phyloP scores from a whole-genome alignment of 2,888 invertebrate genomes.

The Sthenelais limicola region DNA sequence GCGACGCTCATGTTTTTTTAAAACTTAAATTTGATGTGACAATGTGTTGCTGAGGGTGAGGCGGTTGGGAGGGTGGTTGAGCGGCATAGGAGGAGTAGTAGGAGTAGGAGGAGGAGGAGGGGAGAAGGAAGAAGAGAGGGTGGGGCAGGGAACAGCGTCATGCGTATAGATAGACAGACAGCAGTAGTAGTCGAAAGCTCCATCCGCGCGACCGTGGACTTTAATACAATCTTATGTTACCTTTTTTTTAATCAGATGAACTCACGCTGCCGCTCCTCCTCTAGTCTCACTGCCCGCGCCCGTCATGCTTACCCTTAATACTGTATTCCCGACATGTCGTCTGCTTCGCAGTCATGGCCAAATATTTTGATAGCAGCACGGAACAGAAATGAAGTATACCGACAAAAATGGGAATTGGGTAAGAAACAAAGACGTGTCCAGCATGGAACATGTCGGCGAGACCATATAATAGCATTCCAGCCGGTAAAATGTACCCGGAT shows the following conservation, averaged over 20 bases:
- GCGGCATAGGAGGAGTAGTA: background rate
- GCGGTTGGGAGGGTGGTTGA: background rate
- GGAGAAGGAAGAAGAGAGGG: background rate
- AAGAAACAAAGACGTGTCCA: too few species aligned
- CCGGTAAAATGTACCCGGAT: too few species aligned
- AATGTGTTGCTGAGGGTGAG: slow-evolving; percentile 33
- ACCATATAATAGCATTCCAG: too few species aligned
- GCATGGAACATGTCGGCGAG: too few species aligned
- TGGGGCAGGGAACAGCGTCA: background rate
- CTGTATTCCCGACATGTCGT: slow-evolving; percentile 7
- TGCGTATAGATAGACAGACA: background rate
- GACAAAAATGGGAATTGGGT: too few species aligned
- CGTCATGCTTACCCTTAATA: slow-evolving; percentile 27
- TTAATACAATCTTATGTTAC: slow-evolving; percentile 32
- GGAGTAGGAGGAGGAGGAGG: slow-evolving; percentile 1
- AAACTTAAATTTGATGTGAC: slow-evolving; percentile 39
- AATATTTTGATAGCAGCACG: too few species aligned
- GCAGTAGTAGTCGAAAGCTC: background rate
- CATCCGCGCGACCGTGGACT: background rate
- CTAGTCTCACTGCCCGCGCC: slow-evolving; percentile 12
- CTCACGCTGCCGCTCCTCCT: too few species aligned
- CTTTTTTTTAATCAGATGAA: slow-evolving; percentile 33
- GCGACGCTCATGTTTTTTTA: slow-evolving; percentile 19
- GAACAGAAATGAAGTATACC: too few species aligned
- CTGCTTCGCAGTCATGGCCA: too few species aligned